Conservation (phyloP, 1,140 invertebrate species). For the Melanaphis sacchari region DNA sequence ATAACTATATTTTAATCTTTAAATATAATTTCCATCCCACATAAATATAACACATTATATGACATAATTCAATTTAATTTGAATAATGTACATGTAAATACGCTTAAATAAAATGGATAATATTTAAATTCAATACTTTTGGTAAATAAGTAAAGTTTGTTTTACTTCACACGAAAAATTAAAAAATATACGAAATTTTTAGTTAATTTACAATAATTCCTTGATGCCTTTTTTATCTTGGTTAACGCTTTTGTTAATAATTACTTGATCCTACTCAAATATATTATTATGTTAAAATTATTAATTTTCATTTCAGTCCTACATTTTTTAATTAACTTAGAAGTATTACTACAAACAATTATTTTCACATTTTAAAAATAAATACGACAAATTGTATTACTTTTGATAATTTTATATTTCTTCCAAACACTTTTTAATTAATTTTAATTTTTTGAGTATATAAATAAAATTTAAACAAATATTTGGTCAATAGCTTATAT, state of each 20-base stretch:
- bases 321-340: no score
- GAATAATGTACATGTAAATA: background rate
- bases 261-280: background rate
- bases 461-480: background rate
- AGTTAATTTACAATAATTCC: background rate
- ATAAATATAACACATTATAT: background rate
- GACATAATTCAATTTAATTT: background rate
- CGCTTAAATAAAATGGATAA: background rate
- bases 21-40: background rate
- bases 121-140: background rate
- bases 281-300: background rate
- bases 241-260: background rate
- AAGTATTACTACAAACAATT: background rate
- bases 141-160: background rate
- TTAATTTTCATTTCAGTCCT: no score
- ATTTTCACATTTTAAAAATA: background rate
- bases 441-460: no score
- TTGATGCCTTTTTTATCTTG: background rate
- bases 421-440: no score
- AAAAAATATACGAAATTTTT: background rate
- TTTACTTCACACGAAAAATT: background rate
- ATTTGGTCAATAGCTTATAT: background rate
- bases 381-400: background rate
- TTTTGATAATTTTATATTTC: background rate
- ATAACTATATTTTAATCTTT: background rate